Evolutionary conservation across 1,140 invertebrate species (phyloP).

Genomic region (Macrocentrus cingulum): DNA sequence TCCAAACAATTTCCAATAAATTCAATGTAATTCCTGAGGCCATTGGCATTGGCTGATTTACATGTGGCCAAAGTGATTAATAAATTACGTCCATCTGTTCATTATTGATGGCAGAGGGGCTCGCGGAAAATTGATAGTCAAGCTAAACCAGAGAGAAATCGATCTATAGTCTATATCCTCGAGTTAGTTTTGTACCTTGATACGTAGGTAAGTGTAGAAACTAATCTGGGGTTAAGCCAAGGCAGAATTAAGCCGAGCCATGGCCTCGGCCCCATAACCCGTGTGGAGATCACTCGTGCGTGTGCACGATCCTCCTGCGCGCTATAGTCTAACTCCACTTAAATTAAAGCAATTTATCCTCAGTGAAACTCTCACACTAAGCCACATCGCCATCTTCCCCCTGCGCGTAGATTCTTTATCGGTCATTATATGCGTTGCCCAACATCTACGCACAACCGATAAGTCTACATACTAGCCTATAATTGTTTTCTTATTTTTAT

Average conservation of each 20-base stretch:
- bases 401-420: conserved; percentile 12
- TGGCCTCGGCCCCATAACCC: conserved; percentile 29
- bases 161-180: background rate
- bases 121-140: too few relatives aligned
- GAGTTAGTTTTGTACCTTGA: background rate
- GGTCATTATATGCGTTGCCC: background rate
- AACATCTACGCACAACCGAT: background rate
- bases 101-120: background rate
- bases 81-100: background rate
- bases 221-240: conserved; percentile 37
- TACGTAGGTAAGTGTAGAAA: conserved; percentile 30
- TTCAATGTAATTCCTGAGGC: background rate
- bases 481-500: too few relatives aligned
- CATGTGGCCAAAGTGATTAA: too few relatives aligned
- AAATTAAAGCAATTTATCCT: conserved; percentile 55
- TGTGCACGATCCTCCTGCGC: conserved; percentile 26
- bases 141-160: too few relatives aligned
- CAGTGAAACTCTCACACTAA: conserved; percentile 47
- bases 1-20: background rate
- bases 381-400: conserved; percentile 36
- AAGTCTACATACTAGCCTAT: too few relatives aligned
- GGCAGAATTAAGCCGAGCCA: conserved; percentile 33
- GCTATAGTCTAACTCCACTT: conserved; percentile 47
- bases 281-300: conserved; percentile 21
- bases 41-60: background rate